phyloP scores from a whole-genome alignment of 1,140 invertebrate genomes.

The Stratiolaelaps scimitus region DNA sequence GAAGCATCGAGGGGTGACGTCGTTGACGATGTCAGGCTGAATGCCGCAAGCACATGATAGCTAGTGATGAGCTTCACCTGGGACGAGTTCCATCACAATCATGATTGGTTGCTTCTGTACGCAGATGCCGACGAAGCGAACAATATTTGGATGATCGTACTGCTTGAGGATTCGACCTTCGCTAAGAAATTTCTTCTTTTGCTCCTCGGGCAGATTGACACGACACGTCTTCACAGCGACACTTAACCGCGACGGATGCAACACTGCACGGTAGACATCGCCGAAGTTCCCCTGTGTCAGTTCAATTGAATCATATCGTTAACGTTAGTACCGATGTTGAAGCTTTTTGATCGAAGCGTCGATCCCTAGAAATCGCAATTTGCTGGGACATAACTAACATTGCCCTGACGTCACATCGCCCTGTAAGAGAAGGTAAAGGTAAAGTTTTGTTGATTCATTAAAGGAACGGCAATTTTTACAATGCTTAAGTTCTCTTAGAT shows the following conservation, averaged over 20 bases:
- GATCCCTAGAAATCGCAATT: no score
- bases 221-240: slow-evolving; percentile 93
- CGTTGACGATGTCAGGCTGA: no score
- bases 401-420: no score
- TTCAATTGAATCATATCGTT: no score
- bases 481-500: no score
- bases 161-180: slow-evolving; percentile 90
- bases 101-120: slow-evolving; percentile 96
- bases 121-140: slow-evolving; percentile 90
- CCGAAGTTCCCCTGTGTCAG: slow-evolving; percentile 92
- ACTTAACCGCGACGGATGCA: slow-evolving; percentile 64
- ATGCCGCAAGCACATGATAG: background rate
- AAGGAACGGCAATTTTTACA: no score
- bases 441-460: no score
- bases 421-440: no score
- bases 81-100: slow-evolving; percentile 97
- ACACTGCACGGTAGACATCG: slow-evolving; percentile 80
- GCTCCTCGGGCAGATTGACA: slow-evolving; percentile 81
- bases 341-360: no score
- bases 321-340: no score
- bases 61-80: slow-evolving; percentile 48
- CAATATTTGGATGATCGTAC: slow-evolving; percentile 92
- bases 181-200: slow-evolving; percentile 88
- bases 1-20: slow-evolving; percentile 16
- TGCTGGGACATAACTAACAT: no score